Conservation (phyloP, 2,797 vertebrate genomes). For the Halcyon smyrnensis region DNA sequence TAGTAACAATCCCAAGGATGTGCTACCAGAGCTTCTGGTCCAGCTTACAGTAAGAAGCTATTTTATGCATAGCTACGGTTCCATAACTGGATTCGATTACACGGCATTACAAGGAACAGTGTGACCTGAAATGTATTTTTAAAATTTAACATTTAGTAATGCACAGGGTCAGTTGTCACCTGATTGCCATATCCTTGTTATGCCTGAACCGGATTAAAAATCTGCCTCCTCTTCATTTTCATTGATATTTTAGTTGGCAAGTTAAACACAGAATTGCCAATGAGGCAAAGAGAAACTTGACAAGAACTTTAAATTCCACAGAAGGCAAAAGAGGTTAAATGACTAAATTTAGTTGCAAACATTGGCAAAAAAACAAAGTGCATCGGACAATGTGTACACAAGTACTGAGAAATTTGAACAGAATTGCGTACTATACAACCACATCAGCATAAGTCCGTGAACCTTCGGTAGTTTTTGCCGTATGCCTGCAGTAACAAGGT, state of each 20-base stretch:
- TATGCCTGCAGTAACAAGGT: background rate
- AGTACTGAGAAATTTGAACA: background rate
- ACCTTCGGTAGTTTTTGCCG: background rate
- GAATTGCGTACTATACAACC: background rate
- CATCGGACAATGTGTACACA: rapidly evolving
- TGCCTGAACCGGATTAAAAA: background rate
- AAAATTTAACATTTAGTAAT: background rate
- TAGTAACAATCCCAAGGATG: background rate
- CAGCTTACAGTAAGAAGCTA: background rate
- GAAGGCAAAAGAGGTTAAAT: background rate
- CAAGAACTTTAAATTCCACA: background rate
- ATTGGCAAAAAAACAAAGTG: background rate
- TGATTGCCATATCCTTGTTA: background rate
- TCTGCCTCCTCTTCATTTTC: background rate
- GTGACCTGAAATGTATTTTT: background rate
- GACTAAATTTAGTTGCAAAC: background rate
- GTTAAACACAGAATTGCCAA: background rate
- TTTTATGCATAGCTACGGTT: background rate
- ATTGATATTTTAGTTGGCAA: background rate
- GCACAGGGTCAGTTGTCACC: background rate
- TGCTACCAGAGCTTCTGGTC: background rate
- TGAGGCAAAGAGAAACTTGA: background rate
- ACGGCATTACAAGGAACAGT: background rate
- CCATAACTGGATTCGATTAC: background rate
- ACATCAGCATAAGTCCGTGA: background rate